These are phyloP conservation scores for Nasalis larvatus DNA, from an alignment of 2,113 vertebrate genomes.

Conservation along the genomic window DNA sequence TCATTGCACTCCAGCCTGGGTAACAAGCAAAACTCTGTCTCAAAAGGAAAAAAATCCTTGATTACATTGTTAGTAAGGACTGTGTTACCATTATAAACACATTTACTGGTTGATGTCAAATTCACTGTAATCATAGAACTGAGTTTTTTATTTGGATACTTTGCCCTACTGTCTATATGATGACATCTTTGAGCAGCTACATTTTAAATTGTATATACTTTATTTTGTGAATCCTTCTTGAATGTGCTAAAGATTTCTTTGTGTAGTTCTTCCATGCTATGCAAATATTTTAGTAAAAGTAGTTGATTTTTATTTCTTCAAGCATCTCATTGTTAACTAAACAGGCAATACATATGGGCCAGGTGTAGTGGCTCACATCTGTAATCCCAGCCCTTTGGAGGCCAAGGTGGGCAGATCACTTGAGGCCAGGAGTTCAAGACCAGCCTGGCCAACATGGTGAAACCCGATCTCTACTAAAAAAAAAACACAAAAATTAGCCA, in stretches of 20 bases:
- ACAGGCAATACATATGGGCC: neutral
- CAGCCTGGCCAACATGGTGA: too few species aligned
- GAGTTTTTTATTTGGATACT: neutral
- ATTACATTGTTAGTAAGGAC: neutral
- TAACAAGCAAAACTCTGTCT: too few species aligned
- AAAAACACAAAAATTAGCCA: too few species aligned
- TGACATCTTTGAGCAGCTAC: neutral
- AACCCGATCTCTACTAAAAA: too few species aligned
- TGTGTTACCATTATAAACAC: neutral
- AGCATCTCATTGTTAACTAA: conserved; percentile 7
- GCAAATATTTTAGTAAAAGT: neutral
- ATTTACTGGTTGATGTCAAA: neutral
- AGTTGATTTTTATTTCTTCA: conserved; percentile 17
- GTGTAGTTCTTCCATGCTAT: neutral
- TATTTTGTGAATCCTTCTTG: neutral
- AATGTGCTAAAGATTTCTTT: neutral
- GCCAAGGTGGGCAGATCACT: too few species aligned
- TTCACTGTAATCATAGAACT: conserved; percentile 3
- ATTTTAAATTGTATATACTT: conserved; percentile 6
- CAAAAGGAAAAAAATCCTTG: neutral
- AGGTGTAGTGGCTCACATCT: too few species aligned
- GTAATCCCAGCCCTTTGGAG: too few species aligned
- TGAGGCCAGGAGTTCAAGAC: too few species aligned
- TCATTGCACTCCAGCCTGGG: too few species aligned
- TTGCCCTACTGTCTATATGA: neutral